These are phyloP conservation scores for Apodemia zela DNA, from an alignment of 2,888 invertebrate species.

Conservation along the genomic window DNA sequence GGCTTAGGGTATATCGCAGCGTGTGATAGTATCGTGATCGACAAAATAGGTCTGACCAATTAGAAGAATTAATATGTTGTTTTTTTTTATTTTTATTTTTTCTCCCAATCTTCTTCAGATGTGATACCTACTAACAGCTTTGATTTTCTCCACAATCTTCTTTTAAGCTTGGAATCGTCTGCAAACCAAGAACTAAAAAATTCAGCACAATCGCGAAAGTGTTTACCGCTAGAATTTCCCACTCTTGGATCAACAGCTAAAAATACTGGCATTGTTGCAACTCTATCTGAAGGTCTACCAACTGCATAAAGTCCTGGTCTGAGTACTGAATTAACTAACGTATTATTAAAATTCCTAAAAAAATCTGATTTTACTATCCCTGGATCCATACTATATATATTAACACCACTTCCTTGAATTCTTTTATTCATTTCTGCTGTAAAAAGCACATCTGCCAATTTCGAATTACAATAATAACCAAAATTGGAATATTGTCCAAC, in stretches of 20 bases:
- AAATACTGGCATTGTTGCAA: slow-evolving; percentile 55
- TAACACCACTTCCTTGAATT: slow-evolving; percentile 77
- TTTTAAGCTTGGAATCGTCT: slow-evolving; percentile 44
- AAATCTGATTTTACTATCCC: slow-evolving; percentile 89
- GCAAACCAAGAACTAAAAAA: slow-evolving; percentile 64
- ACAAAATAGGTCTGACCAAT: no score
- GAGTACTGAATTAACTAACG: slow-evolving; percentile 37
- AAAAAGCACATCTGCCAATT: slow-evolving; percentile 51
- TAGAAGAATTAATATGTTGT: no score
- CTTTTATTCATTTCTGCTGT: slow-evolving; percentile 75
- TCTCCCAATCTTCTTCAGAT: slow-evolving; percentile 54
- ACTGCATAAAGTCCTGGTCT: slow-evolving; percentile 42
- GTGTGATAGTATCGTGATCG: no score
- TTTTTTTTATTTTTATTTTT: no score
- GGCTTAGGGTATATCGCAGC: no score
- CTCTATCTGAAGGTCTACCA: slow-evolving; percentile 45
- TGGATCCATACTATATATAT: slow-evolving; percentile 90
- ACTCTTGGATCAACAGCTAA: slow-evolving; percentile 50
- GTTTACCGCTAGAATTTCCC: slow-evolving; percentile 48
- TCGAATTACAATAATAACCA: slow-evolving; percentile 75
- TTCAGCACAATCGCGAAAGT: slow-evolving; percentile 54
- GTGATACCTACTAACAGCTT: slow-evolving; percentile 49
- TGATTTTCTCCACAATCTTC: slow-evolving; percentile 50
- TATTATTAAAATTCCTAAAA: slow-evolving; percentile 77
- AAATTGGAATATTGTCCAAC: slow-evolving; percentile 81